Base-by-base conservation (phyloP, 2,888 invertebrate species). In the Gisinianus flammeolus region DNA sequence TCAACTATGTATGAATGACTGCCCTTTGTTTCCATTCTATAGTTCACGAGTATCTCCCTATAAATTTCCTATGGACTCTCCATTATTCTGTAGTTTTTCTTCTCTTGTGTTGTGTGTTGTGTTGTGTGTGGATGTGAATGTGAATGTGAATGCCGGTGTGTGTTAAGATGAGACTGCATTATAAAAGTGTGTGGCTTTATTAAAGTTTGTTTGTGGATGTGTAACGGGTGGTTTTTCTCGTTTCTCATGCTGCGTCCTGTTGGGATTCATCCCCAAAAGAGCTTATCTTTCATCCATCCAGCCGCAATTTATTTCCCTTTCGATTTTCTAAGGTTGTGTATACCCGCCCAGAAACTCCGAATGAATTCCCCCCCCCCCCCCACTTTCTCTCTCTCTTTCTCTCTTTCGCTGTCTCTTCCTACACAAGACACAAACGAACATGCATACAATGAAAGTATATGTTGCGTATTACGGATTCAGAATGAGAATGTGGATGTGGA, bases 221-320 rank as follows among this genome's bases (percentile, higher is more conserved):
- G 35, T 5, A 35, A 2, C 62, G 62, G 62, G 62, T 56, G 22
- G 4, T 62, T 24, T 19, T 62, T 62, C 62, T 62, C 8, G 26
- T 54, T 54, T 16, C 54, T 54, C 54, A 54, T 22, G 62, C 62
- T 62, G 62, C 8, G 62, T 6, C 24, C 24, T 62, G 19, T 24
- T 24, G 28, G 66, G 66, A 70, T 6, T 12, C 44, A 35, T 44
- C 44, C 33, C 64, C 33, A 10, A 26, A 74, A 64, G 35, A 74
- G 74, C 74, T 74, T 74, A 74, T 74, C 74, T 64, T 64, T 74
- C 35, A 74, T 74, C 64, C 35, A 74, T 74, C 64, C 74, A 64
- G 64, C 67, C 68, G 16, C 67, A 75, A 73, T 75, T 67, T 75
- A 75, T 75, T 75, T 31, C 30, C 62, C 64, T 74, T 66, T 52